Evolutionary conservation across 2,113 vertebrate genomes (phyloP), one percentile per base, ranked within the genome.

Genomic region (Oryzias woworae): DNA sequence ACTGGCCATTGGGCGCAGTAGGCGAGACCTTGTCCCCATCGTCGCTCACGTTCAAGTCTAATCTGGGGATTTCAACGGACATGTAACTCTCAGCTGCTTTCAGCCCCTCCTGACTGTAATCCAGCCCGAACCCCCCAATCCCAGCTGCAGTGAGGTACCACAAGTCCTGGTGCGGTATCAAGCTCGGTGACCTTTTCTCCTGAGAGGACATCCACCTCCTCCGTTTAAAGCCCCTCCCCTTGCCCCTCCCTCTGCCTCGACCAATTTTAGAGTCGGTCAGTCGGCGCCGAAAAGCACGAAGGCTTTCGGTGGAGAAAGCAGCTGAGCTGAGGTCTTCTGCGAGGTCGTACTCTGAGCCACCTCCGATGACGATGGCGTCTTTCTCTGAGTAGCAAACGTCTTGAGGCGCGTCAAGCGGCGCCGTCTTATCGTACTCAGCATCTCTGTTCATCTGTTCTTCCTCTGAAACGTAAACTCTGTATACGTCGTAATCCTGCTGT

Each of bases 391-490:
- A 83, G 18, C 48, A 58, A 0, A 42, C 18, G 0, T 87, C 75
- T 1, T 69, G 69, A 22, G 71, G 59, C 41, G 43, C 61, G 0
- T 88, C 87, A 3, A 78, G 53, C 3, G 63, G 62, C 20, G 49
- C 78, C 36, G 36, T 70, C 31, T 17, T 64, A 20, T 85, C 85
- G 41, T 62, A 82, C 23, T 69, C 82, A 28, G 46, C 18, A 59
- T 58, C 73, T 52, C 82, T 66, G 74, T 72, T 66, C 4, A 53
- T 78, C 44, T 89, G 88, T 26, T 92, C 87, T 2, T 90, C 90
- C 12, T 87, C 81, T 31, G 89, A 84, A 8, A 95, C 88, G 52
- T 93, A 95, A 4, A 95, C 91, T 41, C 92, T 88, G 47, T 91
- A 90, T 0, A 90, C 52, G 0, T 92, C 89, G 0, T 89, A 92